phyloP scores from a whole-genome alignment of 2,113 vertebrate species.

The Apistogramma diplotaenia region DNA sequence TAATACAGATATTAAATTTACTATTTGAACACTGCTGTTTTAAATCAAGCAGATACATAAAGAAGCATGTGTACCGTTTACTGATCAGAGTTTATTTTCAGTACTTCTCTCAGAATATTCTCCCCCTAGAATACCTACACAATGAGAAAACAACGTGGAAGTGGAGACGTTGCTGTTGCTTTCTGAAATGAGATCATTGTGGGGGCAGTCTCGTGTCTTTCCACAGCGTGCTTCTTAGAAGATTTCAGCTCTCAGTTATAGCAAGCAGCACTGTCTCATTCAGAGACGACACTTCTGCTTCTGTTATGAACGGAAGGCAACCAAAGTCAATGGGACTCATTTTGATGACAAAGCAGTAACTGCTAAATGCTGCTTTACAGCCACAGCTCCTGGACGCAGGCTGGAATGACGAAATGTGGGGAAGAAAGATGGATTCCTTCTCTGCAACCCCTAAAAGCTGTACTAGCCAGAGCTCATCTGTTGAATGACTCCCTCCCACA shows the following conservation, averaged over 20 bases:
- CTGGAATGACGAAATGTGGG: slow-evolving; percentile 46
- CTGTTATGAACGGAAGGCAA: slow-evolving; percentile 52
- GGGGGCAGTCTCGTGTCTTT: slow-evolving; percentile 22
- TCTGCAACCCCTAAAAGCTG: slow-evolving; percentile 35
- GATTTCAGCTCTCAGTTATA: slow-evolving; percentile 27
- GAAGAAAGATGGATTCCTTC: slow-evolving; percentile 48
- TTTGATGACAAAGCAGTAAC: slow-evolving; percentile 72
- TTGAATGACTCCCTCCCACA: slow-evolving; percentile 48
- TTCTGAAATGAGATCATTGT: slow-evolving; percentile 24
- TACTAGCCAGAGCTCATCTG: slow-evolving; percentile 46
- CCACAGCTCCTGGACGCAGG: slow-evolving; percentile 38
- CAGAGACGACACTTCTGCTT: slow-evolving; percentile 38
- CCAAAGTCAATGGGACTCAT: slow-evolving; percentile 69
- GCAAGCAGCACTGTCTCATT: slow-evolving; percentile 34
- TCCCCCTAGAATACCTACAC: not conserved
- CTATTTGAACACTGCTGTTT: not conserved
- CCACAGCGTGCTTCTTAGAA: slow-evolving; percentile 4
- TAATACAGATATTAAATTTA: not conserved
- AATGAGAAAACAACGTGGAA: not conserved
- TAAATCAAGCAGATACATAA: not conserved
- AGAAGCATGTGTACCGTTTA: not conserved
- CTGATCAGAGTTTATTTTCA: not conserved
- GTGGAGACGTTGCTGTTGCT: not conserved
- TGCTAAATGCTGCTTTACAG: slow-evolving; percentile 58
- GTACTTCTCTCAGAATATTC: not conserved